These are phyloP conservation scores for Diachasmimorpha longicaudata DNA, from an alignment of 1,140 invertebrate genomes.

Conservation along the genomic window DNA sequence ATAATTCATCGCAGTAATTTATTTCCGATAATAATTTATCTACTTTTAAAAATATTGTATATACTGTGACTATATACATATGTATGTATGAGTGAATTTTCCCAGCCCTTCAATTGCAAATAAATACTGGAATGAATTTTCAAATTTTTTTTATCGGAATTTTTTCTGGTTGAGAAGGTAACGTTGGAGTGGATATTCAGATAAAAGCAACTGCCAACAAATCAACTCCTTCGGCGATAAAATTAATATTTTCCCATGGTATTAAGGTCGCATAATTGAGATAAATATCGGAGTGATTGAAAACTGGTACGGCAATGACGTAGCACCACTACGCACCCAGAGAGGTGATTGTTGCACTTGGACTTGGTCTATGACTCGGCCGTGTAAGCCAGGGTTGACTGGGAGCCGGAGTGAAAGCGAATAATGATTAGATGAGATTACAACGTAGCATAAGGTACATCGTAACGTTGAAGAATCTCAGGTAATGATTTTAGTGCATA, in stretches of 20 bases:
- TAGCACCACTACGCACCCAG: slow-evolving; percentile 32
- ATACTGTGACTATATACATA: too few relatives aligned
- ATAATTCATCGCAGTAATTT: too few relatives aligned
- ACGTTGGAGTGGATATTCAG: background rate
- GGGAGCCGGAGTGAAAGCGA: slow-evolving; percentile 20
- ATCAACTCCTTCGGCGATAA: background rate
- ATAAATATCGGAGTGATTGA: background rate
- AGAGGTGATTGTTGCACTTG: slow-evolving; percentile 50
- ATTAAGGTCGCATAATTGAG: background rate
- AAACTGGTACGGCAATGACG: slow-evolving; percentile 15
- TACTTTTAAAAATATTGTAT: too few relatives aligned
- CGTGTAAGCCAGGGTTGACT: slow-evolving; percentile 18
- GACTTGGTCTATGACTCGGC: slow-evolving; percentile 44
- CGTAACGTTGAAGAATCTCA: background rate
- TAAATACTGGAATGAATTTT: too few relatives aligned
- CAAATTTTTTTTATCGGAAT: background rate
- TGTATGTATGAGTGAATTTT: background rate
- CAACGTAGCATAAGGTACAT: background rate
- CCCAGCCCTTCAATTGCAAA: too few relatives aligned
- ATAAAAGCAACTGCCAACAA: background rate
- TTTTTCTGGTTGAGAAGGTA: background rate
- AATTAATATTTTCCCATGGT: background rate
- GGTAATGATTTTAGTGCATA: background rate
- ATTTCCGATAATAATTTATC: too few relatives aligned
- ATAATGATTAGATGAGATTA: slow-evolving; percentile 12